phyloP scores from a whole-genome alignment of 2,888 invertebrate species.

The Heteropelma amictum region DNA sequence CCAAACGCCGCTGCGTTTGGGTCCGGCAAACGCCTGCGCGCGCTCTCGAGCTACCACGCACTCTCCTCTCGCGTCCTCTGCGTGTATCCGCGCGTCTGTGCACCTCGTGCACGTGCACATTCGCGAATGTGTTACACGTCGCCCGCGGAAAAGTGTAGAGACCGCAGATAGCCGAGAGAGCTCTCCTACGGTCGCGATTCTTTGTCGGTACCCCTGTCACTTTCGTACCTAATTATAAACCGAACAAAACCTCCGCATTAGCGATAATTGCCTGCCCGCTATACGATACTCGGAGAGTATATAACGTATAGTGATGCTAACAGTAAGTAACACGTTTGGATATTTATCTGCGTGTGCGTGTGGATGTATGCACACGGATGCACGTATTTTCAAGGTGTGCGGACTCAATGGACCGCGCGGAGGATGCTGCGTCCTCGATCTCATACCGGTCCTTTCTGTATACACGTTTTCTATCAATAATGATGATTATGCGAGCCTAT shows the following conservation, averaged over 20 bases:
- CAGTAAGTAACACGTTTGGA: background rate
- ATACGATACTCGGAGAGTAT: conserved; percentile 1
- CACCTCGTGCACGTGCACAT: too few relatives aligned
- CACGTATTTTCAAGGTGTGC: background rate
- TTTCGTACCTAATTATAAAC: conserved; percentile 69
- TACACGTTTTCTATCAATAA: background rate
- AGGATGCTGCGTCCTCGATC: conserved; percentile 22
- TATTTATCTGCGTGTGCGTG: conserved; percentile 1
- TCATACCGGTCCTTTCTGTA: background rate
- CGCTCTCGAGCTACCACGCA: conserved; percentile 25
- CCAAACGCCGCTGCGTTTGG: background rate
- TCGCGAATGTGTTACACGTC: background rate
- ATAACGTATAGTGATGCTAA: conserved; percentile 20
- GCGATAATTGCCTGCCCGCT: conserved; percentile 60
- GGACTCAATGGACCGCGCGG: conserved; percentile 16
- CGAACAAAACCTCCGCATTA: conserved; percentile 69
- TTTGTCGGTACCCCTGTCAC: conserved; percentile 68
- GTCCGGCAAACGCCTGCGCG: conserved; percentile 36
- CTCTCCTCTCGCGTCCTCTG: background rate
- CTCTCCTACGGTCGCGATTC: conserved; percentile 52
- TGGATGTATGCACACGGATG: background rate
- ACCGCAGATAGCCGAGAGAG: conserved; percentile 21
- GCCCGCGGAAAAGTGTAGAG: conserved; percentile 6
- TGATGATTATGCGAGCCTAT: background rate
- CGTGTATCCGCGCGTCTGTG: too few relatives aligned